Percentiles rank a stretch among this genome's conserved stretches.
These are phyloP conservation scores for Chiloscyllium plagiosum DNA, from an alignment of 2,113 vertebrate genomes.

Conservation along the genomic window DNA sequence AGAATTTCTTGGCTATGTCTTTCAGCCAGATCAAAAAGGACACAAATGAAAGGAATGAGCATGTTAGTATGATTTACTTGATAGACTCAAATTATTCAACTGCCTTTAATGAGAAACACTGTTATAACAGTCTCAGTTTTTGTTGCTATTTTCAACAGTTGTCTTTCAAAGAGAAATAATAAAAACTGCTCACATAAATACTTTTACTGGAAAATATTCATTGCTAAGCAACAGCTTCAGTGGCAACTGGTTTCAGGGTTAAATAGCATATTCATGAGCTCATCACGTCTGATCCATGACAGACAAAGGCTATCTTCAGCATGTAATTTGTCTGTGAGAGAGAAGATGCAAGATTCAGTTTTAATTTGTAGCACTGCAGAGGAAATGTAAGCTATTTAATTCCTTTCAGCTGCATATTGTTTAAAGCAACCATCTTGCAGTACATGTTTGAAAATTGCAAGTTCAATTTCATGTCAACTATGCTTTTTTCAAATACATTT, in stretches of 20 bases:
- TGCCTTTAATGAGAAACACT: background rate
- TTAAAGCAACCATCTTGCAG: background rate
- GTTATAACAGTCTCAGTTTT: background rate
- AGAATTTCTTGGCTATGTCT: background rate
- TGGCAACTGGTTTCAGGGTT: conserved; percentile 18
- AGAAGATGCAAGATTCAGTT: background rate
- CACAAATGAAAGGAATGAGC: background rate
- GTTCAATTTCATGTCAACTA: background rate
- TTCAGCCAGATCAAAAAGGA: background rate
- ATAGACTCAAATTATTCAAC: conserved; percentile 23
- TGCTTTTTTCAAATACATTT: background rate
- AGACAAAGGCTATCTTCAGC: background rate
- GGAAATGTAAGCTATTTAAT: background rate
- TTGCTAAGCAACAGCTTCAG: conserved; percentile 28
- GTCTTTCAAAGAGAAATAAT: background rate
- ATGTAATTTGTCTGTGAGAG: background rate
- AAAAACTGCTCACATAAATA: background rate
- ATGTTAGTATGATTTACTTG: background rate
- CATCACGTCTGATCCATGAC: background rate
- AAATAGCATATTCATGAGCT: conserved; percentile 27
- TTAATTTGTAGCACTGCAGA: background rate
- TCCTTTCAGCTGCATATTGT: background rate
- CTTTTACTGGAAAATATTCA: background rate
- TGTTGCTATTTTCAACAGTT: background rate
- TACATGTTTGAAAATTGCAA: background rate